phyloP scores from a whole-genome alignment of 2,113 vertebrate genomes.

The Ailurus styani region DNA sequence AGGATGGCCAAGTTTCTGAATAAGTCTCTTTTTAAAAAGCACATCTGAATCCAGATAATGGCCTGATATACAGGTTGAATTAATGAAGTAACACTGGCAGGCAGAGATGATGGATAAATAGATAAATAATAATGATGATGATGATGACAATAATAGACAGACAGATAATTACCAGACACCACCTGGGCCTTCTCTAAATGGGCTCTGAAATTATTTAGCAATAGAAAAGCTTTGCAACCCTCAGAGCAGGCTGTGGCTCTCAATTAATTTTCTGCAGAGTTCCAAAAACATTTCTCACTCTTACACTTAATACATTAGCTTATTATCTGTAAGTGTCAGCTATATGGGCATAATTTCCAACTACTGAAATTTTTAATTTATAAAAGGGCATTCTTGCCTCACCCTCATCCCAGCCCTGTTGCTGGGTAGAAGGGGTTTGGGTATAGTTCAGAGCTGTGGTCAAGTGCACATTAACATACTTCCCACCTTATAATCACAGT shows the following conservation, averaged over 20 bases:
- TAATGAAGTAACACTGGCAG: background rate
- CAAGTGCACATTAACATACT: background rate
- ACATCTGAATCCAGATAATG: background rate
- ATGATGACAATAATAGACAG: background rate
- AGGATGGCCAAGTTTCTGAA: background rate
- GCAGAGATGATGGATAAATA: background rate
- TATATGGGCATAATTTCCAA: background rate
- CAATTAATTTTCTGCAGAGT: background rate
- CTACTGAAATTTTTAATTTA: background rate
- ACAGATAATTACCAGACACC: background rate
- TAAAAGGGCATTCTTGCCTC: background rate
- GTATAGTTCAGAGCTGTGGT: too few relatives aligned
- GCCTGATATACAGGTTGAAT: background rate
- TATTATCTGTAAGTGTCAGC: background rate
- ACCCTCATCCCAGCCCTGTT: background rate
- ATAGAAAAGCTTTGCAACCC: background rate
- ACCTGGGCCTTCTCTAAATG: background rate
- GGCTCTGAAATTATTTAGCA: background rate
- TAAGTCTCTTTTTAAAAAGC: slow-evolving; percentile 9
- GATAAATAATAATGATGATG: background rate
- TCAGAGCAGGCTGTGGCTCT: background rate
- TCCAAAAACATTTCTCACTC: background rate
- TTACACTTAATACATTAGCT: background rate
- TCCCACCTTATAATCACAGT: background rate
- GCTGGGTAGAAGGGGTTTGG: background rate